These are phyloP conservation scores for Danio kyathit DNA, from an alignment of 2,797 vertebrate genomes.

Conservation along the genomic window DNA sequence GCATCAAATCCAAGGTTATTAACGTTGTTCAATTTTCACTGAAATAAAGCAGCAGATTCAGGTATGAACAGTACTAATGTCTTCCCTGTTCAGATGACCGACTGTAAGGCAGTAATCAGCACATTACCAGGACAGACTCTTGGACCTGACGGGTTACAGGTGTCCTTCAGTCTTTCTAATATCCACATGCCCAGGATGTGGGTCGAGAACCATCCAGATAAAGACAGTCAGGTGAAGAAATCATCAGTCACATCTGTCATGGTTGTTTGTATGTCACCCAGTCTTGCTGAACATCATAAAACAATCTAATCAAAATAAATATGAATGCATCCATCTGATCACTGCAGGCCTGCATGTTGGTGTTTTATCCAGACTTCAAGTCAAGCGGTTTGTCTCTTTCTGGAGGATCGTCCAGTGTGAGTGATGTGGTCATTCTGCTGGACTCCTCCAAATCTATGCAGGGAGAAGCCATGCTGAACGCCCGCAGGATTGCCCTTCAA, in stretches of 20 bases:
- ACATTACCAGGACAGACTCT: conserved; percentile 78
- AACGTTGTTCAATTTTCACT: too few relatives aligned
- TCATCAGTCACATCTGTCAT: background rate
- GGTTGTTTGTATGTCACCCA: background rate
- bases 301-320: background rate
- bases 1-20: too few relatives aligned
- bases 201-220: conserved; percentile 87
- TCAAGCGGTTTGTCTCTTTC: conserved; percentile 12
- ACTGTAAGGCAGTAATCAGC: conserved; percentile 84
- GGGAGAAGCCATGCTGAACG: conserved; percentile 73
- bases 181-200: conserved; percentile 87
- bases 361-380: conserved; percentile 86
- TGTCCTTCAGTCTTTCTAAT: conserved; percentile 77
- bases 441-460: conserved; percentile 88
- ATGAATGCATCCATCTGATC: background rate
- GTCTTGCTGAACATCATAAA: background rate
- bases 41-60: too few relatives aligned
- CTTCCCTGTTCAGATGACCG: conserved; percentile 82
- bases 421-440: conserved; percentile 81
- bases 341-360: conserved; percentile 87
- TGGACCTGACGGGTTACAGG: conserved; percentile 78
- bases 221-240: conserved; percentile 82
- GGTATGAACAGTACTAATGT: too few relatives aligned
- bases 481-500: conserved; percentile 79
- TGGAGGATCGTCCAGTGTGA: conserved; percentile 29